Evolutionary conservation across 2,113 vertebrate genomes (phyloP), one percentile per base, ranked within the genome.

Genomic region (Cheilinus undulatus): DNA sequence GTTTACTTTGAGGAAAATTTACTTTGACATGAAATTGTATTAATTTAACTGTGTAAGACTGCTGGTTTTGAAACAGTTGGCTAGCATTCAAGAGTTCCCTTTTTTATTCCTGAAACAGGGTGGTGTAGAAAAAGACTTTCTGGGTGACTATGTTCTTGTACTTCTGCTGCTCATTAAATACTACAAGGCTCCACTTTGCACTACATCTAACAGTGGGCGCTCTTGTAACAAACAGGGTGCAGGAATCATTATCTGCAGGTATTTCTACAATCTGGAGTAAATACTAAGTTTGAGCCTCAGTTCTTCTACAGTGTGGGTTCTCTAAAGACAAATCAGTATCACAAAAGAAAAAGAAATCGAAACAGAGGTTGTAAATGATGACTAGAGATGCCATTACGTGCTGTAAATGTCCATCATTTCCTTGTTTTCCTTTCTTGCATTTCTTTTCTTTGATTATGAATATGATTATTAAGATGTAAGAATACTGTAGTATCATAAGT

Each of bases 401-500:
- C 84, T 92, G 88, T 92, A 91, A 85, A 87, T 89, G 89, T 93
- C 84, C 54, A 80, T 86, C 76, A 84, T 87, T 82, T 82, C 78
- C 68, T 78, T 78, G 65, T 74, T 88, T 45, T 89, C 87, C 10
- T 82, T 88, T 80, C 53, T 89, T 87, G 75, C 69, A 73, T 89
- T 84, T 86, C 56, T 58, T 87, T 89, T 70, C 38, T 77, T 86
- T 85, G 70, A 75, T 84, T 85, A 77, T 78, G 69, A 86, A 73
- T 81, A 80, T 86, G 80, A 87, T 91, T 89, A 91, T 79, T 89
- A 89, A 85, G 83, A 89, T 91, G 89, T 93, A 92, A 90, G 83
- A 93, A 82, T 86, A 89, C 77, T 81, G 89, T 93, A 90, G 86
- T 90, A 86, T 87, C 80, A 88, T 90, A 86, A 89, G 84, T 92